These are phyloP conservation scores for Triops longicaudatus DNA, from an alignment of 1,140 invertebrate species.

Conservation along the genomic window DNA sequence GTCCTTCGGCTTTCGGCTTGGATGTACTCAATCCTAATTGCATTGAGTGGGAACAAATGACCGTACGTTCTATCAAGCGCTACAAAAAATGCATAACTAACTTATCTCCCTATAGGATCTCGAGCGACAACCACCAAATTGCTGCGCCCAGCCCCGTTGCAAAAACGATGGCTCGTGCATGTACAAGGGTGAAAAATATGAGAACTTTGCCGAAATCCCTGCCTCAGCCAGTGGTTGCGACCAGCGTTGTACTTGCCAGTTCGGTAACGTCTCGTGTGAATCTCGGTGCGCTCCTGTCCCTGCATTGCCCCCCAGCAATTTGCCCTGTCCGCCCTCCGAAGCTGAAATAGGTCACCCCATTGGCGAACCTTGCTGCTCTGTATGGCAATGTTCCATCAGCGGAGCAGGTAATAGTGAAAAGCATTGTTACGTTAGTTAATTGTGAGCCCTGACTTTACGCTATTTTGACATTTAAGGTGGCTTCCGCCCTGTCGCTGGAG, in stretches of 20 bases:
- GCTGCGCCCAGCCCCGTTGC: constrained; percentile 58
- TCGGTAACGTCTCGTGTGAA: constrained; percentile 73
- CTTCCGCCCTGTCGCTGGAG: constrained; percentile 22
- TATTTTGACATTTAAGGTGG: no score
- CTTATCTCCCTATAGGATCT: constrained; percentile 39
- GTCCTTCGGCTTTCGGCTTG: constrained; percentile 69
- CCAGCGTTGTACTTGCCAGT: constrained; percentile 73
- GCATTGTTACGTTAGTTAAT: neutral
- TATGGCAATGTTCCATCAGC: constrained; percentile 16
- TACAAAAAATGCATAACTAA: neutral
- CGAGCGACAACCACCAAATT: constrained; percentile 61
- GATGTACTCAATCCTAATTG: constrained; percentile 74
- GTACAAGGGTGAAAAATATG: constrained; percentile 44
- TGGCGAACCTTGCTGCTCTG: constrained; percentile 57
- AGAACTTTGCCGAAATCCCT: constrained; percentile 59
- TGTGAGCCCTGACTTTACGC: no score
- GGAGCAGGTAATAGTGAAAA: neutral
- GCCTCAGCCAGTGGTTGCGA: constrained; percentile 57
- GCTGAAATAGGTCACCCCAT: constrained; percentile 58
- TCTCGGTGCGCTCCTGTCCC: constrained; percentile 63
- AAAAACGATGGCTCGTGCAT: constrained; percentile 54
- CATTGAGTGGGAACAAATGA: constrained; percentile 70
- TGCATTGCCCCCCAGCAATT: constrained; percentile 57
- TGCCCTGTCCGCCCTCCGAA: constrained; percentile 56
- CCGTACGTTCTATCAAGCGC: constrained; percentile 34